phyloP scores from a whole-genome alignment of 2,888 invertebrate species.

The Meteorus cinctellus region DNA sequence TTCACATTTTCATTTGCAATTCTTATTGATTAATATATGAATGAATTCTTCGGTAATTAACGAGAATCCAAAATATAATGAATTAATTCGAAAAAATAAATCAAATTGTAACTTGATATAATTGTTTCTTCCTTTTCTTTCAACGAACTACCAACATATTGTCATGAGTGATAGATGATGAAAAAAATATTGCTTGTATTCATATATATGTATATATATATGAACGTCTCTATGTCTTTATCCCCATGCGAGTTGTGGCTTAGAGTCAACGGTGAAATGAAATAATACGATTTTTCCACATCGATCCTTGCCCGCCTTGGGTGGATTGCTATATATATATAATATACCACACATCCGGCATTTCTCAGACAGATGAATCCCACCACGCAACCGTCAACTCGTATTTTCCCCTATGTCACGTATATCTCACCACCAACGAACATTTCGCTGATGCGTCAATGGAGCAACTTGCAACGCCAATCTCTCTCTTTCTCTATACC shows the following conservation, averaged over 20 bases:
- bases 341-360: conserved; percentile 31
- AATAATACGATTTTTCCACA: conserved; percentile 57
- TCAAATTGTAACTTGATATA: conserved; percentile 43
- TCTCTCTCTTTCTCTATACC: conserved; percentile 14
- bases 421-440: conserved; percentile 24
- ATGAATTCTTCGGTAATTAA: too few species aligned
- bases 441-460: conserved; percentile 19
- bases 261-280: conserved; percentile 48
- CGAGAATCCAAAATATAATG: not conserved
- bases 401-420: conserved; percentile 35
- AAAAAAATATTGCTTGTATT: conserved; percentile 16
- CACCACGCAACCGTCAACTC: conserved; percentile 36
- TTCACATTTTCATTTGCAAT: too few species aligned
- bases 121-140: conserved; percentile 35
- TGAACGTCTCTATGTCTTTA: not conserved
- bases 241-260: conserved; percentile 2
- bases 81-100: not conserved
- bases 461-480: conserved; percentile 33
- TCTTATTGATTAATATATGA: too few species aligned
- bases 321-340: conserved; percentile 9
- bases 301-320: conserved; percentile 48
- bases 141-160: conserved; percentile 16
- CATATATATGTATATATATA: not conserved
- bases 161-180: conserved; percentile 38
- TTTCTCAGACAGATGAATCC: conserved; percentile 34